Evolutionary conservation across 2,888 invertebrate genomes (phyloP).

Genomic region (Gisinianus flammeolus): DNA sequence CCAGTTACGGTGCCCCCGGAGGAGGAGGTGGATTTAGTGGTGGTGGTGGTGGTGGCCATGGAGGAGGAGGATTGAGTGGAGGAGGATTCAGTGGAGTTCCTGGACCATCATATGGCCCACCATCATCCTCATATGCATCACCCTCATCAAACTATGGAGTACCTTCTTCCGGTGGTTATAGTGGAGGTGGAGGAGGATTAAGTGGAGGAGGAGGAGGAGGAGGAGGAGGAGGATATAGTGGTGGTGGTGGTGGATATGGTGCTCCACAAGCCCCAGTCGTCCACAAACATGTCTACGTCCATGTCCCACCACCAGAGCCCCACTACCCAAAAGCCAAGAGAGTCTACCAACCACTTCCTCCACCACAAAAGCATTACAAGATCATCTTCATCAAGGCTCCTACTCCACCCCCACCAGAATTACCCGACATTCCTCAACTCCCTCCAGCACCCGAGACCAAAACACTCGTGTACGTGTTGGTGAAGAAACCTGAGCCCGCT

Average conservation of each 20-base stretch:
- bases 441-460: conserved; percentile 57
- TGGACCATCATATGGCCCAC: conserved; percentile 24
- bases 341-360: conserved; percentile 71
- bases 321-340: conserved; percentile 71
- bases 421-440: conserved; percentile 54
- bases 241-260: conserved; percentile 56
- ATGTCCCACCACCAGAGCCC: conserved; percentile 88
- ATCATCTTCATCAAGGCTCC: conserved; percentile 83
- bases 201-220: too few relatives aligned
- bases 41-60: too few relatives aligned
- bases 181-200: conserved; percentile 25
- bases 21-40: too few relatives aligned
- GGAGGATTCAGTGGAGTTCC: conserved; percentile 25
- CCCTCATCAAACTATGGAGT: conserved; percentile 34
- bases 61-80: too few relatives aligned
- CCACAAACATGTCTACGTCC: conserved; percentile 70
- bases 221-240: background rate
- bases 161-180: conserved; percentile 29
- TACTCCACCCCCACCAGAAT: conserved; percentile 58
- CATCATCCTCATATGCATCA: conserved; percentile 33
- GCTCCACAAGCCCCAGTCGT: conserved; percentile 77
- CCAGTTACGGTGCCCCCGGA: conserved; percentile 40
- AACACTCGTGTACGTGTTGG: conserved; percentile 73
- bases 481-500: conserved; percentile 85
- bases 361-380: conserved; percentile 69